Percentiles rank a stretch among this genome's conserved stretches.
Conservation (phyloP, 2,113 vertebrate genomes). For the Cervus canadensis region DNA sequence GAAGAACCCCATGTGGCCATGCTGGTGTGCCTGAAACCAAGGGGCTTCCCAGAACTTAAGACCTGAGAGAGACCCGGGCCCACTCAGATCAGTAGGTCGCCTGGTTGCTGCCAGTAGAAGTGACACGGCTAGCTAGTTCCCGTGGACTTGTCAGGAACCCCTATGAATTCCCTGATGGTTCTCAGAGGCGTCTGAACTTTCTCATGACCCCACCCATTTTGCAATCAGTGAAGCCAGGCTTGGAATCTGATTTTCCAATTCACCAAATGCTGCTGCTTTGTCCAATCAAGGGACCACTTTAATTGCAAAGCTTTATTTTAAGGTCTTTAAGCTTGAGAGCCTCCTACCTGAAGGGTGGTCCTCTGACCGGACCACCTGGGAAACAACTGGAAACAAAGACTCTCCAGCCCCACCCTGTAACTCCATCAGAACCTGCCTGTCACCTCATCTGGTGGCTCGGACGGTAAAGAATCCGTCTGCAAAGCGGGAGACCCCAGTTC, state of each 20-base stretch:
- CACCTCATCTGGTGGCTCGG: not conserved
- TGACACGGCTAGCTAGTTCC: not conserved
- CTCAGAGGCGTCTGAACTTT: not conserved
- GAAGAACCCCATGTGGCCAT: not conserved
- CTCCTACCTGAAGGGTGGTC: not conserved
- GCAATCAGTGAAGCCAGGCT: not conserved
- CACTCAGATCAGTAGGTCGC: accelerated
- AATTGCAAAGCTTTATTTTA: not conserved
- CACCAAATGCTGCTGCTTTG: not conserved
- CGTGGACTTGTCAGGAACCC: not conserved
- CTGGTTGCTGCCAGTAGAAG: not conserved
- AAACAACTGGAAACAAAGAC: accelerated
- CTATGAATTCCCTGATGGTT: too few relatives aligned
- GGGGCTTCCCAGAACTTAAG: not conserved
- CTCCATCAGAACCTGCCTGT: not conserved
- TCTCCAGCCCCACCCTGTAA: not conserved
- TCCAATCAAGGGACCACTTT: not conserved
- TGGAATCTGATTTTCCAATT: not conserved
- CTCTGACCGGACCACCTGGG: not conserved
- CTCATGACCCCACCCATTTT: not conserved
- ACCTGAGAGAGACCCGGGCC: accelerated
- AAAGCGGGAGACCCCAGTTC: not conserved
- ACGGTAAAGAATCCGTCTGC: not conserved
- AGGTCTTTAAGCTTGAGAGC: too few relatives aligned
- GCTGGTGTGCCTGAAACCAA: accelerated